These are phyloP conservation scores for Hemistola chrysoprasaria DNA, from an alignment of 2,888 invertebrate genomes.

Conservation along the genomic window DNA sequence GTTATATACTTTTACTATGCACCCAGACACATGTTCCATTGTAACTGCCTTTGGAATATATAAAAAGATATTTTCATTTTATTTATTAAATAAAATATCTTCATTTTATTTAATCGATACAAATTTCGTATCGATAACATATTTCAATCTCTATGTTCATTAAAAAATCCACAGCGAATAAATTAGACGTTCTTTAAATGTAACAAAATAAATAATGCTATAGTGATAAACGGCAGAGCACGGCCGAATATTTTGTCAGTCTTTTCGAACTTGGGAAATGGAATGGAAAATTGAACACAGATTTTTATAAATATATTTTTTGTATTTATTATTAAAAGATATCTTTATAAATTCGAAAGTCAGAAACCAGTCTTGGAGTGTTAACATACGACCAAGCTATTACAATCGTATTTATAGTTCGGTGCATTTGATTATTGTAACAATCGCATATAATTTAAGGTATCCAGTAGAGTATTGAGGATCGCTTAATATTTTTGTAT, in stretches of 20 bases:
- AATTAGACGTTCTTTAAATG: no score
- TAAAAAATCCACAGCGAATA: no score
- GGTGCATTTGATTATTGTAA: constrained; percentile 67
- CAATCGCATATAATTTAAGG: constrained; percentile 53
- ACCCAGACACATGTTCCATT: constrained; percentile 39
- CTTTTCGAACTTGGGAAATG: no score
- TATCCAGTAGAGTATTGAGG: constrained; percentile 65
- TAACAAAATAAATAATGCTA: no score
- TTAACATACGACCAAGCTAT: constrained; percentile 60
- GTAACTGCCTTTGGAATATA: constrained; percentile 29
- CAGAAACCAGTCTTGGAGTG: constrained; percentile 65
- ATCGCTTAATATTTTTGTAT: constrained; percentile 82
- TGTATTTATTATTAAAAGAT: constrained; percentile 6
- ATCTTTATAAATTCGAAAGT: constrained; percentile 24
- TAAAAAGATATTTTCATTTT: constrained; percentile 26
- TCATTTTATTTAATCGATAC: no score
- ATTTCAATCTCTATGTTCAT: constrained; percentile 11
- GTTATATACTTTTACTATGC: constrained; percentile 50
- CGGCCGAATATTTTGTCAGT: no score
- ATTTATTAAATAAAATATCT: background rate
- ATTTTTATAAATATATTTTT: background rate
- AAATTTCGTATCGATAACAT: constrained; percentile 4
- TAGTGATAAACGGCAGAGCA: no score
- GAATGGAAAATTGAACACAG: no score
- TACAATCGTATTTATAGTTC: constrained; percentile 49